Conservation (phyloP, 2,888 invertebrate genomes). For the Agrotis clavis region DNA sequence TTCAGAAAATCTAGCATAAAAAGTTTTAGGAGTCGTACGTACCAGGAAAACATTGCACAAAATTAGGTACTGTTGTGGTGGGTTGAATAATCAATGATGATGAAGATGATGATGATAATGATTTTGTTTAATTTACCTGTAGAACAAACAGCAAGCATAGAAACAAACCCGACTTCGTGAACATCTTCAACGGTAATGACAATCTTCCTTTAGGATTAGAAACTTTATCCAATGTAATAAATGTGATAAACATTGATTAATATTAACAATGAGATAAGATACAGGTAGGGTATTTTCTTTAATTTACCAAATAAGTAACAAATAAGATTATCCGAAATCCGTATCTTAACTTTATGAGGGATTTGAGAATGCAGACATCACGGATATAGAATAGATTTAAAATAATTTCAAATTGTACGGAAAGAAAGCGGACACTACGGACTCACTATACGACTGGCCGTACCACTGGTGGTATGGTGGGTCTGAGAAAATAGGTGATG, state of each 20-base stretch:
- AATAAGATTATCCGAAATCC: background rate
- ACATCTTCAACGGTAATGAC: conserved; percentile 6
- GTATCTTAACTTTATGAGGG: background rate
- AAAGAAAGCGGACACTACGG: too few species aligned
- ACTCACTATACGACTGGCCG: too few species aligned
- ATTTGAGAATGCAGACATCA: background rate
- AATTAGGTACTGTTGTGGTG: background rate
- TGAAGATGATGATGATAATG: background rate
- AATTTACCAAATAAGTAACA: background rate
- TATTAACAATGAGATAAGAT: background rate
- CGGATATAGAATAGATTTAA: background rate
- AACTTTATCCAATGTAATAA: background rate
- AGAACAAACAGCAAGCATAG: background rate
- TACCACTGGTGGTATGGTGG: too few species aligned
- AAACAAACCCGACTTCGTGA: background rate
- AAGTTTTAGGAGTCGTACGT: background rate
- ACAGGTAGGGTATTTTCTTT: background rate
- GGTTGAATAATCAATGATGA: background rate
- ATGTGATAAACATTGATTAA: background rate
- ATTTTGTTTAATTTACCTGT: background rate
- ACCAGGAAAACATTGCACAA: background rate
- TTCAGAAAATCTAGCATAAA: background rate
- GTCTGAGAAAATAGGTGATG: too few species aligned
- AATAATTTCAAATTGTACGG: too few species aligned
- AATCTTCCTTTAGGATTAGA: background rate